Evolutionary conservation across 2,888 invertebrate species (phyloP).

Genomic region (Colostygia pectinataria): DNA sequence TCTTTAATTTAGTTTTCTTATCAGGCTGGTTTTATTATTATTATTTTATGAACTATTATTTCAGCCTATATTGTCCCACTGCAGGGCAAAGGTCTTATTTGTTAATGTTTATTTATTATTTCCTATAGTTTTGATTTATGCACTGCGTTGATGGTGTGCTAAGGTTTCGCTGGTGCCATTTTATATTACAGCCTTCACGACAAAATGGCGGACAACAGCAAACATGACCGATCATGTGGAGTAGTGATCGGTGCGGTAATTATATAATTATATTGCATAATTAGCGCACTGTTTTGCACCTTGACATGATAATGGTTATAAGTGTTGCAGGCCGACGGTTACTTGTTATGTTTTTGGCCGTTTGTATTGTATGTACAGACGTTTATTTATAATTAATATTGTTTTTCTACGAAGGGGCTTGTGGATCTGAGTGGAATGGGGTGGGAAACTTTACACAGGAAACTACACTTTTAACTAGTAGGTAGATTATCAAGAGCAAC

Average conservation of each 20-base stretch:
- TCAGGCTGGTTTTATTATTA: background rate
- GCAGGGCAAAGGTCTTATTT: too few species aligned
- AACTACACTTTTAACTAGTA: constrained; percentile 10
- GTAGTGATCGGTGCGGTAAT: too few species aligned
- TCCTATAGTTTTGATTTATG: too few species aligned
- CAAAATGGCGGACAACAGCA: constrained; percentile 14
- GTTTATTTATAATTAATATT: background rate
- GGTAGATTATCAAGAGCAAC: constrained; percentile 1
- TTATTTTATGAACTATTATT: background rate
- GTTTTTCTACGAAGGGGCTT: constrained; percentile 4
- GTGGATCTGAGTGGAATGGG: constrained; percentile 17
- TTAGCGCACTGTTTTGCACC: too few species aligned
- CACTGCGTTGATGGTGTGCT: background rate
- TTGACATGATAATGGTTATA: background rate
- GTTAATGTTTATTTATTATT: too few species aligned
- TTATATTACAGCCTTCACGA: constrained; percentile 19
- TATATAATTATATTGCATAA: too few species aligned
- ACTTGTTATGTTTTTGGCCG: constrained; percentile 15
- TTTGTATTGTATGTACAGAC: background rate
- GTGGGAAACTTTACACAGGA: constrained; percentile 4
- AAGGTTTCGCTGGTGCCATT: background rate
- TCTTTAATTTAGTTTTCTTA: too few species aligned
- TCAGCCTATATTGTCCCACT: too few species aligned
- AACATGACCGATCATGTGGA: background rate
- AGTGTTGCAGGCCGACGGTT: constrained; percentile 14